These are phyloP conservation scores for Argyresthia albistria DNA, from an alignment of 2,888 invertebrate species.

Conservation along the genomic window DNA sequence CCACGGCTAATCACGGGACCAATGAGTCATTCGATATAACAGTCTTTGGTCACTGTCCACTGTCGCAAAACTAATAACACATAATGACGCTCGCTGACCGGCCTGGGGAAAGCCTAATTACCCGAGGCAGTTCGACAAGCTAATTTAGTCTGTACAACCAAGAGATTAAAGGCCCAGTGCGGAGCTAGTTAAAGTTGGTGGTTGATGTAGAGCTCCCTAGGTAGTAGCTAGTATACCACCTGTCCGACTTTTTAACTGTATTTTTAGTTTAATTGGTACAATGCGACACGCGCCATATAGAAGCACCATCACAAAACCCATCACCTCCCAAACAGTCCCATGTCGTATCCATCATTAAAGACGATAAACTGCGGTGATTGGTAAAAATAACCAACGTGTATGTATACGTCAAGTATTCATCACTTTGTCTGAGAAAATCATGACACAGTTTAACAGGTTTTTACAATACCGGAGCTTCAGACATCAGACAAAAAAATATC, in stretches of 20 bases:
- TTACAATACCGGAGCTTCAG: too few species aligned
- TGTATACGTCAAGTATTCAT: too few species aligned
- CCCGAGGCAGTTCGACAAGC: not conserved
- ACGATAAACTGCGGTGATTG: not conserved
- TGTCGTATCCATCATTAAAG: too few species aligned
- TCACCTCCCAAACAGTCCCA: too few species aligned
- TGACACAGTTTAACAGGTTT: too few species aligned
- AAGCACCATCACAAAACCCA: too few species aligned
- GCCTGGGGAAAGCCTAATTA: constrained; percentile 10
- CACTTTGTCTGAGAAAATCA: too few species aligned
- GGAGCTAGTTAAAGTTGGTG: not conserved
- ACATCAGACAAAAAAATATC: too few species aligned
- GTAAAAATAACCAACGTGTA: not conserved
- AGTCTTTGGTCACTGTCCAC: constrained; percentile 72
- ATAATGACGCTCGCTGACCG: constrained; percentile 44
- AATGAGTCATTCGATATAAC: constrained; percentile 69
- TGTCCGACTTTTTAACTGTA: constrained; percentile 22
- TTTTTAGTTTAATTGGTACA: not conserved
- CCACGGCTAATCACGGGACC: constrained; percentile 46
- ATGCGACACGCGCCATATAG: too few species aligned
- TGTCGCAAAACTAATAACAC: constrained; percentile 72
- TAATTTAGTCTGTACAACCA: not conserved
- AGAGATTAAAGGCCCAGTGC: not conserved
- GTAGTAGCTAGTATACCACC: constrained; percentile 25
- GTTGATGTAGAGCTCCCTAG: not conserved